Evolutionary conservation across 2,113 vertebrate species (phyloP), one percentile per base, ranked within the genome.

Genomic region (Hydrochoerus hydrochaeris): DNA sequence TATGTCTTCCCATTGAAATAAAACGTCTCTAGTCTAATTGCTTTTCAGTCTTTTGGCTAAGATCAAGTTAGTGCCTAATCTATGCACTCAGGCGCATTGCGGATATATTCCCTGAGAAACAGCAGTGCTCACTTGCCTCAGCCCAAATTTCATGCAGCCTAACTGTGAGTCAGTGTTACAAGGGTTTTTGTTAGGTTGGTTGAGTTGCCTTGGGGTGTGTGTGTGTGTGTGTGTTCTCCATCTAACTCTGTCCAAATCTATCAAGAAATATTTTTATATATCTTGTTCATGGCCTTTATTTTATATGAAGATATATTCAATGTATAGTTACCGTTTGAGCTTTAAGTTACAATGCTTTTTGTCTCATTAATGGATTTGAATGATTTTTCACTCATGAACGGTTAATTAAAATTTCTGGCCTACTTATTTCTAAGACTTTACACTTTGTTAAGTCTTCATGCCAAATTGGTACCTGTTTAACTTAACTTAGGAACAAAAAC

Each of bases 331-430:
- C 24, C 38, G 44, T 83, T 52, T 91, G 67, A 96, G 41, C 38
- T 93, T 92, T 91, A 96, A 84, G 52, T 41, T 60, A 73, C 16
- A 90, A 17, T 49, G 54, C 52, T 67, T 67, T 83, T 67, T 89
- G 57, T 96, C 26, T 96, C 85, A 57, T 60, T 35, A 30, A 94
- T 88, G 30, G n/a, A 71, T 62, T 87, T 88, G 69, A 96, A 95
- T 90, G 84, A 90, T 85, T 97, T 46, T 96, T 86, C 67, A 85
- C 81, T 96, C 69, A 44, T 52, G 65, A 83, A 81, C 35, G 85
- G n/a, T 85, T 95, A 63, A 96, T 97, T 85, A 94, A 85, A 91
- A 78, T 88, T 88, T 93, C 80, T 87, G 88, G 77, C 22, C 52
- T 28, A 20, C 73, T 94, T 52, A 84, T 95, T 81, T 35, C 58